Evolutionary conservation across 2,113 vertebrate species (phyloP), one percentile per base, ranked within the genome.

Genomic region (Pseudorectes ferrugineus): DNA sequence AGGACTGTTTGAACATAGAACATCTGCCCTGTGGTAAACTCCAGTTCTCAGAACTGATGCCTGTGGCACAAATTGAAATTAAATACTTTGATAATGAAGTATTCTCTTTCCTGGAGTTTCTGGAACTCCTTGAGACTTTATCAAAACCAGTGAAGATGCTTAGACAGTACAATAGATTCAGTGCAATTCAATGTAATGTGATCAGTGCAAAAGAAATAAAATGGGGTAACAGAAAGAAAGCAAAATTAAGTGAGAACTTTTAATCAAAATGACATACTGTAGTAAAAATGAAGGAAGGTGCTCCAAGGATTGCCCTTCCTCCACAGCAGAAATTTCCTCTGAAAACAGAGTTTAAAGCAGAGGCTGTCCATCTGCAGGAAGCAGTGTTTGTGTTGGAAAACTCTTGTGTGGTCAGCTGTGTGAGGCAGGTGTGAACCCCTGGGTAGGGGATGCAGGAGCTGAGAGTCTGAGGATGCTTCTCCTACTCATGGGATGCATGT

Each of bases 401-500:
- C 10, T 35, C 4, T 6, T 25, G 31, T 42, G 22, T 45, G 10
- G 25, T 43, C 13, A 20, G 4, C 25, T 1, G 1, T 29, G 21
- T 12, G 3, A 2, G 45, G 35, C 54, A n/a, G 28, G 21, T 24
- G 24, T 58, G 42, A 77, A 18, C 4, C 14, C 51, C 5, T 51
- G 26, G 21, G 25, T 5, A 19, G 51, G 19, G 5, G 12, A 28
- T 29, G 19, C 10, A 17, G 48, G n/a, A 18, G 12, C 18, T 48
- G 12, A 26, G 35, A 54, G 9, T 22, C 20, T 0, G 1, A 46
- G 46, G 11, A 55, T 21, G 0, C 23, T 42, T 55, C 36, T 49
- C 10, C 33, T 52, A 15, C 23, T 75, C 21, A 14, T 1, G 2
- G 25, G 6, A 4, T 65, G 11, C 4, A 42, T 57, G 28, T 9